phyloP scores from a whole-genome alignment of 2,888 invertebrate genomes.

The Pomacea canaliculata region DNA sequence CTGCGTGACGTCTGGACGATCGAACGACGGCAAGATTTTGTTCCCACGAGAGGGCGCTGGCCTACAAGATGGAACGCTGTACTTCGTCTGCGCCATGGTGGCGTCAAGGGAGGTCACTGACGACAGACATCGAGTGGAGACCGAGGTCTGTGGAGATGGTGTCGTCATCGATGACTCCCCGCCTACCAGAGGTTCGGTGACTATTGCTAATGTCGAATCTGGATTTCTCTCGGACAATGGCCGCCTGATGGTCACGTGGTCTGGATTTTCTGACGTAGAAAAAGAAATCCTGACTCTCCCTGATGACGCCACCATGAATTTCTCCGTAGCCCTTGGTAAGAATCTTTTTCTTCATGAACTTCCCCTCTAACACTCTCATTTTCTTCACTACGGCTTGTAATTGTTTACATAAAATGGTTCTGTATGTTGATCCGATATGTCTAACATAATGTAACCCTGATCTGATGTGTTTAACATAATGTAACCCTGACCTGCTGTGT shows the following conservation, averaged over 20 bases:
- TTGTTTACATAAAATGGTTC: too few relatives aligned
- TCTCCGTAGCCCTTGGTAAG: constrained; percentile 16
- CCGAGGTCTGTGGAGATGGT: constrained; percentile 12
- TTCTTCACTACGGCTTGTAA: too few relatives aligned
- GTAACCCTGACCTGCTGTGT: too few relatives aligned
- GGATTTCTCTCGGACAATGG: constrained; percentile 2
- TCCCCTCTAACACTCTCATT: background rate
- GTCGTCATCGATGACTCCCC: constrained; percentile 17
- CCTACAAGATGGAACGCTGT: constrained; percentile 2
- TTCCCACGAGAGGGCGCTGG: constrained; percentile 5
- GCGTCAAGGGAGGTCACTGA: background rate
- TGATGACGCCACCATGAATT: constrained; percentile 12
- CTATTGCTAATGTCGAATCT: background rate
- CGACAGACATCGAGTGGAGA: background rate
- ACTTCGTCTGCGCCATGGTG: constrained; percentile 3
- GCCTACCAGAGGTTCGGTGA: constrained; percentile 5
- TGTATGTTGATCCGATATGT: too few relatives aligned
- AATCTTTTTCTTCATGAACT: background rate
- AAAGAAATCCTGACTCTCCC: background rate
- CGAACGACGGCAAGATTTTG: background rate
- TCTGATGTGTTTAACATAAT: too few relatives aligned
- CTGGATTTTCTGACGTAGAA: constrained; percentile 19
- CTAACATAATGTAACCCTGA: too few relatives aligned
- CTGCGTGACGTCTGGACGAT: background rate
- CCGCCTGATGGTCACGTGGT: constrained; percentile 16